Percentiles rank a stretch among this genome's conserved stretches.
phyloP scores from a whole-genome alignment of 2,888 invertebrate species.

The Rapana venosa region DNA sequence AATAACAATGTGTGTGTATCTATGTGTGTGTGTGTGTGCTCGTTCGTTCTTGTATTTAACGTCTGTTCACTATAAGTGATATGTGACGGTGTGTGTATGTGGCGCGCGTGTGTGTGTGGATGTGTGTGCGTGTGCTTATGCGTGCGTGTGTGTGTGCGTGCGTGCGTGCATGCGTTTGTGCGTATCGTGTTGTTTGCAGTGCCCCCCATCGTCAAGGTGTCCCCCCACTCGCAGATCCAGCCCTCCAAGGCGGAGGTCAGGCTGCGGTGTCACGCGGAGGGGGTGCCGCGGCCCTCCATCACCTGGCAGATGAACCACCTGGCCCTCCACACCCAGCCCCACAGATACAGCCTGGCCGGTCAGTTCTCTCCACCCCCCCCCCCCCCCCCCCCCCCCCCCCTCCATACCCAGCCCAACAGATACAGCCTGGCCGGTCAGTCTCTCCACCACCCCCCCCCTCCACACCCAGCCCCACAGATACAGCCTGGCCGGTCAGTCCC shows the following conservation, averaged over 20 bases:
- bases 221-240: conserved; percentile 85
- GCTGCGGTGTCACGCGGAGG: conserved; percentile 87
- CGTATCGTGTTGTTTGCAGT: conserved; percentile 79
- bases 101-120: background rate
- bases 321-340: conserved; percentile 57
- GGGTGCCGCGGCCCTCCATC: conserved; percentile 85
- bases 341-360: conserved; percentile 63
- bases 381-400: no score
- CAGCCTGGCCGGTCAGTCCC: conserved; percentile 61
- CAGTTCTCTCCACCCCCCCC: conserved; percentile 14
- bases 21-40: background rate
- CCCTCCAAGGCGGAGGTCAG: conserved; percentile 84
- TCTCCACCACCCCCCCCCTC: no score
- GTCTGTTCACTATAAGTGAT: no score
- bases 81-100: background rate
- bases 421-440: conserved; percentile 59
- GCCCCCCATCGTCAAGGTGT: conserved; percentile 85
- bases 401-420: conserved; percentile 55
- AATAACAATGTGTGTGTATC: background rate
- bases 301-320: conserved; percentile 84
- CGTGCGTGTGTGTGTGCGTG: no score
- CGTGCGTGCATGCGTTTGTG: no score
- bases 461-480: conserved; percentile 59
- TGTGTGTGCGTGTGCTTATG: background rate
- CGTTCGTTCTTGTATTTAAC: background rate